Percentiles rank a stretch among this genome's conserved stretches.
Conservation (phyloP, 2,797 vertebrate genomes). For the Ataeniobius toweri region DNA sequence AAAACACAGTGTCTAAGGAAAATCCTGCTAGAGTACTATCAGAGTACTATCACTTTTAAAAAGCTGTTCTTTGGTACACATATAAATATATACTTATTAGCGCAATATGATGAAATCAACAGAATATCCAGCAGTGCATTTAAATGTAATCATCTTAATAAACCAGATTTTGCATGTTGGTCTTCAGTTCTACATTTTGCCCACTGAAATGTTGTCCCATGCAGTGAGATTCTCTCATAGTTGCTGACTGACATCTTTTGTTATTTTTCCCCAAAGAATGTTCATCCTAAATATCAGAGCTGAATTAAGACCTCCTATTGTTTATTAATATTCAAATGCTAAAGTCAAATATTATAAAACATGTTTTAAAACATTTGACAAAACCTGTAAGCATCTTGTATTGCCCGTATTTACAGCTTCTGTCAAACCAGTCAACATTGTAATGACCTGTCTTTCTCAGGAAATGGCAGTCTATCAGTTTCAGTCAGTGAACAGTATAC, state of each 20-base stretch:
- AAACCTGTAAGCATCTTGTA: background rate
- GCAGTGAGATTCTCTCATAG: background rate
- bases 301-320: conserved; percentile 6
- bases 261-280: conserved; percentile 10
- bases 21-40: background rate
- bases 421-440: conserved; percentile 47
- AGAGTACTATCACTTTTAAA: background rate
- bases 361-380: conserved; percentile 2
- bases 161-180: too few species aligned
- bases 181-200: background rate
- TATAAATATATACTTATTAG: background rate
- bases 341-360: conserved; percentile 18
- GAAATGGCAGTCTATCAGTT: conserved; percentile 45
- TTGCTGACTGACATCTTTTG: background rate
- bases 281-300: background rate
- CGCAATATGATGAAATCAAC: background rate
- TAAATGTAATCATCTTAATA: background rate
- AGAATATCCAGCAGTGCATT: background rate
- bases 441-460: conserved; percentile 25
- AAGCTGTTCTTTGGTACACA: background rate
- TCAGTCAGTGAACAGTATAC: conserved; percentile 52
- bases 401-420: conserved; percentile 21
- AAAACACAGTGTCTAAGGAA: conserved; percentile 9
- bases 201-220: background rate
- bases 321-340: conserved; percentile 24